Evolutionary conservation across 1,140 invertebrate genomes (phyloP), one percentile per base, ranked within the genome.

Genomic region (Harpegnathos saltator): DNA sequence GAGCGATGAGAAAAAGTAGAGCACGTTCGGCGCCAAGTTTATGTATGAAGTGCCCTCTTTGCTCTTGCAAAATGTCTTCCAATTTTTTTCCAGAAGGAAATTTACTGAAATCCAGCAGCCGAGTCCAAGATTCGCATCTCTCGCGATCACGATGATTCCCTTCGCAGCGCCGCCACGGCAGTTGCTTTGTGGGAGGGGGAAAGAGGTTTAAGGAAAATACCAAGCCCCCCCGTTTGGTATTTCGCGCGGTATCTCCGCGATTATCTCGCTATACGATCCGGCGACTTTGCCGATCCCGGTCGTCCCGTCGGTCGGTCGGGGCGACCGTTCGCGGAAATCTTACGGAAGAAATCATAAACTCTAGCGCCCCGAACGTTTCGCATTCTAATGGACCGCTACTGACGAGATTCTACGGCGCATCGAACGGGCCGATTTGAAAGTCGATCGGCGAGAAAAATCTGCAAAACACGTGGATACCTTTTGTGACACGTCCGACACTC

Each of bases 401-500:
- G 80, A 83, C 85, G 58, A 87, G 84, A 88, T 86, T 87, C 82
- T 81, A 74, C 24, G 26, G 54, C 75, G 77, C 83, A 85, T 85
- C 85, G 63, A 19, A 11, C 15, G 26, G 44, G 22, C 5, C 75
- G 44, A 88, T 88, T 88, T 88, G 83, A 87, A 88, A 88, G 87
- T 88, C 87, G 85, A 88, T 87, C 75, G 50, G 9, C 17, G 58
- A 77, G 75, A 87, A 88, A 87, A 88, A 88, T 85, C 87, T 85
- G 83, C 77, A 54, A 87, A 86, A 82, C 87, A 87, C 83, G 77
- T 85, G 73, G 85, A 82, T 86, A 84, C 84, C 66, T 68, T 80
- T 86, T 69, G 33, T 68, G 44, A 83, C 11, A 48, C 22, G n/a
- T 26, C 68, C 26, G 48, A 52, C 19, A 17, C 24, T 12, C 61